A percentile compares a stretch with the other conserved stretches of the same genome.
Evolutionary conservation across 2,888 invertebrate genomes (phyloP).

Genomic region (Drosophila meridionalis): DNA sequence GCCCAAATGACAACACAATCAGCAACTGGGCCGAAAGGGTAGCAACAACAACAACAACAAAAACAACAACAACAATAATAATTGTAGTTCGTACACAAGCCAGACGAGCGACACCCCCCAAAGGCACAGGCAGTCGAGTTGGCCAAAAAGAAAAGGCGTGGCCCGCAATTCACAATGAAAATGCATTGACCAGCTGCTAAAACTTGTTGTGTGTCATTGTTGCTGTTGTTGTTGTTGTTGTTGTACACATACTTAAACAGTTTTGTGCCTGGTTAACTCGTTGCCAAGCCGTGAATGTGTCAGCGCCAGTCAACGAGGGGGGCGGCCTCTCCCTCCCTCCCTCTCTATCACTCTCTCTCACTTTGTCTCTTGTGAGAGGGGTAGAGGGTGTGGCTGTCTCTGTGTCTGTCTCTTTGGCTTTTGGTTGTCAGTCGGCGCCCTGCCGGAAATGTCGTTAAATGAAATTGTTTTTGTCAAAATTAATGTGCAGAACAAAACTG

Average conservation of each 20-base stretch:
- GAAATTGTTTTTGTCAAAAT: constrained; percentile 75
- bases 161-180: constrained; percentile 47
- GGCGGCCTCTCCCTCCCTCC: background rate
- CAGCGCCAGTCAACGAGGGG: constrained; percentile 5
- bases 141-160: constrained; percentile 16
- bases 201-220: constrained; percentile 21
- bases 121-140: background rate
- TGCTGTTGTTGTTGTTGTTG: constrained; percentile 38
- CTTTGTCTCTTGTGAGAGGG: background rate
- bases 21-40: constrained; percentile 46
- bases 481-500: constrained; percentile 62
- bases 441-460: constrained; percentile 76
- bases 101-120: constrained; percentile 13
- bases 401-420: constrained; percentile 24
- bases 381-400: background rate
- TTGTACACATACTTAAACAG: constrained; percentile 67
- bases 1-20: constrained; percentile 63
- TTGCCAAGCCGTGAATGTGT: constrained; percentile 44
- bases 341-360: background rate
- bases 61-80: constrained; percentile 19
- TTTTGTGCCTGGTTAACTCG: constrained; percentile 74
- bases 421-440: constrained; percentile 38
- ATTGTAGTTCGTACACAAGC: constrained; percentile 6
- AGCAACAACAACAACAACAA: constrained; percentile 24
- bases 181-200: constrained; percentile 65